These are phyloP conservation scores for Argya squamiceps DNA, from an alignment of 2,797 vertebrate genomes.

Conservation along the genomic window DNA sequence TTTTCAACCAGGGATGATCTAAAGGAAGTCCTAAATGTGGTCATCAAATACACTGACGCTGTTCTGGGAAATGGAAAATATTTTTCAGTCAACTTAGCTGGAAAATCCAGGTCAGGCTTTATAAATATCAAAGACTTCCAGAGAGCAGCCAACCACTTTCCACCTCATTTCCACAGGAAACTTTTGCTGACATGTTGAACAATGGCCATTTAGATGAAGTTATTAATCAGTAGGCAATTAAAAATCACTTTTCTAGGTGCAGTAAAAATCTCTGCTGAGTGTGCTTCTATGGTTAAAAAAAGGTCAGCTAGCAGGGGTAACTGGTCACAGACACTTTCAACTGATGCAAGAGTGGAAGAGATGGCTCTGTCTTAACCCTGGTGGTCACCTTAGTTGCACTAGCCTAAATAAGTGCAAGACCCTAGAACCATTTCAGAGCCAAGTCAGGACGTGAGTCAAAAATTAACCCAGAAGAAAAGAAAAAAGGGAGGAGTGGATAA, in stretches of 20 bases:
- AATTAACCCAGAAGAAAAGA: background rate
- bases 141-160: background rate
- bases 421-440: background rate
- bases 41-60: background rate
- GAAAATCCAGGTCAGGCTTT: background rate
- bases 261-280: background rate
- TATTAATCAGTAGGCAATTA: background rate
- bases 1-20: background rate
- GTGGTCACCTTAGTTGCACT: background rate
- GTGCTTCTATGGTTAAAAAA: background rate
- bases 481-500: fast-evolving
- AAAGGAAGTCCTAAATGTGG: background rate
- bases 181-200: background rate
- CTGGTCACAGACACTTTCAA: background rate
- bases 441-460: background rate
- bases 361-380: background rate
- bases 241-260: background rate
- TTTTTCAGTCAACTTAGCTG: background rate
- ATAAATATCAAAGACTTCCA: background rate
- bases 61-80: background rate
- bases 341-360: background rate
- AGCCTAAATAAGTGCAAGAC: background rate
- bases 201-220: background rate
- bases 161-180: background rate
- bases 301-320: background rate